Evolutionary conservation across 2,113 vertebrate genomes (phyloP).

Genomic region (Centropus unirufus): DNA sequence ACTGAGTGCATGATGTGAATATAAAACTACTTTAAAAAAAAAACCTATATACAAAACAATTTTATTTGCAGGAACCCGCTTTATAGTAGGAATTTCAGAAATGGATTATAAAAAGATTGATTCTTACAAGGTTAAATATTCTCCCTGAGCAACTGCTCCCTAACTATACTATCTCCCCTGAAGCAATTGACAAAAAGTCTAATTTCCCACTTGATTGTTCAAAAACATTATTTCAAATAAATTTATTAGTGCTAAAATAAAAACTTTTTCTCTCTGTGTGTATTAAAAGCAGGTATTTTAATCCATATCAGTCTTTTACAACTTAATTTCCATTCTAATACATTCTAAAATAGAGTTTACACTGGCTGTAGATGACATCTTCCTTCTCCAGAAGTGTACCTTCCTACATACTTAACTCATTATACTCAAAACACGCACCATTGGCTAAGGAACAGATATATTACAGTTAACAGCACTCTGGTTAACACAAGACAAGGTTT

Average conservation of each 20-base stretch:
- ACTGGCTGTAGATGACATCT: neutral
- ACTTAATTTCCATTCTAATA: neutral
- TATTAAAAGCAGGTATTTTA: neutral
- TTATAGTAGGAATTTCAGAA: neutral
- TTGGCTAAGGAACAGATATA: neutral
- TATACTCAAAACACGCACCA: neutral
- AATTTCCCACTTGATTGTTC: neutral
- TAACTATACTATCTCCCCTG: neutral
- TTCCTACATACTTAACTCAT: neutral
- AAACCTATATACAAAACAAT: neutral
- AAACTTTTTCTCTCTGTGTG: neutral
- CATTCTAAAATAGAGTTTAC: neutral
- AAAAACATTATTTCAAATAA: neutral
- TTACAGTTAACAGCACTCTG: neutral
- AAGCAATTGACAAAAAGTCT: neutral
- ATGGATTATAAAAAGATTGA: neutral
- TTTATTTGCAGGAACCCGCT: neutral
- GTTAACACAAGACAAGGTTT: neutral
- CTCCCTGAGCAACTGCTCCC: neutral
- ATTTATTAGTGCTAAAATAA: neutral
- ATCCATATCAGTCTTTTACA: neutral
- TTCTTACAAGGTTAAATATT: neutral
- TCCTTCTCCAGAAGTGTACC: neutral
- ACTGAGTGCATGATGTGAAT: neutral
- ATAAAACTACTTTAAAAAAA: neutral